phyloP scores from a whole-genome alignment of 2,113 vertebrate genomes.

The Neopipo cinnamomea region DNA sequence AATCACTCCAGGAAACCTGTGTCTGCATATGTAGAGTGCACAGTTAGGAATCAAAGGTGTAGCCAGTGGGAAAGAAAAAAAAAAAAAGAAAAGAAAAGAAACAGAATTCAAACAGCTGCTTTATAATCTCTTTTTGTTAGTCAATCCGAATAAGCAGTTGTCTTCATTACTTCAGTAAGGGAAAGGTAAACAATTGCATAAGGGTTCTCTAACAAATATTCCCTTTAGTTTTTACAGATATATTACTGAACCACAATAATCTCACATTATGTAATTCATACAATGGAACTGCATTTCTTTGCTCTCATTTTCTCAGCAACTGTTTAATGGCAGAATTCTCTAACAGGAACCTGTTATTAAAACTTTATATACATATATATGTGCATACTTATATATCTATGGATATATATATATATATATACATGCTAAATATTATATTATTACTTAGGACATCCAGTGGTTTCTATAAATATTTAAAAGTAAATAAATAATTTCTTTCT shows the following conservation, averaged over 20 bases:
- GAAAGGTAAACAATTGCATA: neutral
- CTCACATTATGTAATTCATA: neutral
- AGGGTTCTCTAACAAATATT: neutral
- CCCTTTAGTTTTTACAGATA: neutral
- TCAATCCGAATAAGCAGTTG: neutral
- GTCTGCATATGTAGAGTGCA: neutral
- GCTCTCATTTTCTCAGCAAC: neutral
- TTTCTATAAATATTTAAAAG: constrained; percentile 23
- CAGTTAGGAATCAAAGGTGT: neutral
- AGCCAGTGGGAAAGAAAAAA: neutral
- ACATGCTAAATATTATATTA: neutral
- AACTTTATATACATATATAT: neutral
- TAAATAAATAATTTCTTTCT: constrained; percentile 1
- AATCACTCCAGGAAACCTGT: neutral
- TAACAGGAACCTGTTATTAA: neutral
- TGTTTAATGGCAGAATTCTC: neutral
- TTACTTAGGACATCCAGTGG: neutral
- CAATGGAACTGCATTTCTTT: neutral
- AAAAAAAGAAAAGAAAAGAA: neutral
- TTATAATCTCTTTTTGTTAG: neutral
- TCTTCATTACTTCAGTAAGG: neutral
- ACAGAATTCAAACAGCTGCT: neutral
- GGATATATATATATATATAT: neutral
- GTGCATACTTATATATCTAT: neutral
- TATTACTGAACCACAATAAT: neutral